Base-by-base conservation (phyloP, 2,888 invertebrate genomes). In the Horisme vitalbata region DNA sequence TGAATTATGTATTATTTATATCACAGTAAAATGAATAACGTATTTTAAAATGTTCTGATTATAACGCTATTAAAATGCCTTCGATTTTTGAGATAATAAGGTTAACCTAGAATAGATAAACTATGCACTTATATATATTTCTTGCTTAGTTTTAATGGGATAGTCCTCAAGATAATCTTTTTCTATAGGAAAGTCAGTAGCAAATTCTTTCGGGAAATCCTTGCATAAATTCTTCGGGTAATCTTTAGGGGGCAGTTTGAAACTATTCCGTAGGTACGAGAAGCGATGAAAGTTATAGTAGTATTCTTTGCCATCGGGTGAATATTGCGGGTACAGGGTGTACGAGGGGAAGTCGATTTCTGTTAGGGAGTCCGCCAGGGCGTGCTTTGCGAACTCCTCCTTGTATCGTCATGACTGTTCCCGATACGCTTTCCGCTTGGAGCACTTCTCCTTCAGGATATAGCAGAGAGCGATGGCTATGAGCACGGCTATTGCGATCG, bases 391-490 rank as follows among this genome's bases (percentile, higher is more conserved):
- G 73, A 89, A 89, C 84, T 90, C 88, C 78, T 89, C 78, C 59
- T 90, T 86, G 51, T 88, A 89, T 74, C 86, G 87, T 93, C 92
- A 94, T 91, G 94, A 94, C 48, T 93, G 93, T 61, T 94, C 93
- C 63, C 93, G 91, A 70, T 92, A 94, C 2, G 53, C 56, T 33
- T 52, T 52, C 50, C 95, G 89, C 67, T 95, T 95, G 65, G 93
- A 92, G 79, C 95, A 95, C 74, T 95, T 96, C 83, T 96, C 95
- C 45, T 93, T 91, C 56, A 95, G 92, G 57, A 96, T 94, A 79
- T 95, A 95, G 86, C 95, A 95, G 8, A 96, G 87, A 0, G 96
- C 95, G 65, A 96, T 94, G 13, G 94, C 94, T 75, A 96, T 96
- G 37, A 96, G 91, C 2, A 96, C 90, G 4, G 94, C 94, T 62